phyloP scores from a whole-genome alignment of 2,113 vertebrate genomes.

The Daphoenositta chrysoptera region DNA sequence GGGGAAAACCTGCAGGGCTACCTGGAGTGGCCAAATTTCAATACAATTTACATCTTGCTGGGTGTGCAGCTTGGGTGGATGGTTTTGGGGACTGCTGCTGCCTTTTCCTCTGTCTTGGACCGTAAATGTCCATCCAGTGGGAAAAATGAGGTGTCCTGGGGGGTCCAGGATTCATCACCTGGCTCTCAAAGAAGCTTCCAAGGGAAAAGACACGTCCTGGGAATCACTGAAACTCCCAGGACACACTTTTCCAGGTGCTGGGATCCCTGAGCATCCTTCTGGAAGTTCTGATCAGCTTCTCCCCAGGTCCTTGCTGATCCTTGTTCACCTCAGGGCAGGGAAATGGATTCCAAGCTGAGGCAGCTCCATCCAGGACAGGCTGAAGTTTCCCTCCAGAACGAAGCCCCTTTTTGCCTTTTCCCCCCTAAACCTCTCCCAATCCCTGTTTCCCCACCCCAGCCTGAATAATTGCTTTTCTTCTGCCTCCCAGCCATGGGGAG shows the following conservation, averaged over 20 bases:
- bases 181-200: neutral
- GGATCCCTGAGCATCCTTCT: neutral
- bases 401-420: neutral
- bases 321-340: neutral
- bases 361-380: neutral
- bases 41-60: neutral
- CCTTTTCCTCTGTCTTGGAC: fast-evolving
- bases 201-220: neutral
- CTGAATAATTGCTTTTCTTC: neutral
- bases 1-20: fast-evolving
- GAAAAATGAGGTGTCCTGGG: neutral
- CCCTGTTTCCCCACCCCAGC: too few species aligned
- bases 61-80: neutral
- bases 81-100: neutral
- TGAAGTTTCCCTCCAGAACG: neutral
- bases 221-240: neutral
- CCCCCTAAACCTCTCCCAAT: neutral
- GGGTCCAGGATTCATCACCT: neutral
- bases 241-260: neutral
- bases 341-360: neutral
- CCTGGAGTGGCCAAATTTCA: neutral
- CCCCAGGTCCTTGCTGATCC: neutral
- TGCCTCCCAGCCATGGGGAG: neutral
- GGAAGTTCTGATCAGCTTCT: neutral
- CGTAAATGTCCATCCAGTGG: fast-evolving